These are phyloP conservation scores for Saccopteryx bilineata DNA, from an alignment of 2,113 vertebrate genomes.

Conservation along the genomic window DNA sequence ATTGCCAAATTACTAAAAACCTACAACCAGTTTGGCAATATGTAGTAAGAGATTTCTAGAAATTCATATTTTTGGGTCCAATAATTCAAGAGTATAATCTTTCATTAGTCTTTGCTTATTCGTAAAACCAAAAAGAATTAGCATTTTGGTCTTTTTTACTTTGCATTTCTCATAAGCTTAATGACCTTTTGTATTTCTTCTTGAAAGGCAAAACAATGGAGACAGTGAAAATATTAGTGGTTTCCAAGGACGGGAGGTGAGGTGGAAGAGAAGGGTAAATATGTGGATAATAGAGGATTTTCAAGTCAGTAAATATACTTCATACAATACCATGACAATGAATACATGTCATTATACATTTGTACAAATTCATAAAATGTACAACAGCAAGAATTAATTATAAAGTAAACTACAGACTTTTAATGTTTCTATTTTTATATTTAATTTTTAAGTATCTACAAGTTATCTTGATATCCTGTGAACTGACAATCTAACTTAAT, in stretches of 20 bases:
- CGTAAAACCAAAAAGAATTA: neutral
- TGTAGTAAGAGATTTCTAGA: neutral
- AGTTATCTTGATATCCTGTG: neutral
- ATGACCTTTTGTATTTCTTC: constrained; percentile 9
- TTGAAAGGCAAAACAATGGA: neutral
- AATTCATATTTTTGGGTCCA: neutral
- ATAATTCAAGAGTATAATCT: constrained; percentile 25
- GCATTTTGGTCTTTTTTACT: constrained; percentile 45
- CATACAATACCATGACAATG: neutral
- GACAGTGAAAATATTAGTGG: neutral
- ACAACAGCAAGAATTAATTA: neutral
- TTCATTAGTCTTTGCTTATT: constrained; percentile 38
- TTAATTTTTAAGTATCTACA: constrained; percentile 36
- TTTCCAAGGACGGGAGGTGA: neutral
- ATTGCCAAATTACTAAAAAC: neutral
- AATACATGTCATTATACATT: neutral
- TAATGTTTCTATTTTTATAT: constrained; percentile 23
- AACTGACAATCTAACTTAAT: neutral
- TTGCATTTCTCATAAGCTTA: constrained; percentile 30
- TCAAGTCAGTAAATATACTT: neutral
- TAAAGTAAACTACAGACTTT: neutral
- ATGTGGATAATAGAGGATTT: neutral
- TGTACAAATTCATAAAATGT: neutral
- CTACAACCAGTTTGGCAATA: neutral
- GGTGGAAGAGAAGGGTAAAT: neutral